phyloP scores from a whole-genome alignment of 2,797 vertebrate genomes.

The Poecilia velifera region DNA sequence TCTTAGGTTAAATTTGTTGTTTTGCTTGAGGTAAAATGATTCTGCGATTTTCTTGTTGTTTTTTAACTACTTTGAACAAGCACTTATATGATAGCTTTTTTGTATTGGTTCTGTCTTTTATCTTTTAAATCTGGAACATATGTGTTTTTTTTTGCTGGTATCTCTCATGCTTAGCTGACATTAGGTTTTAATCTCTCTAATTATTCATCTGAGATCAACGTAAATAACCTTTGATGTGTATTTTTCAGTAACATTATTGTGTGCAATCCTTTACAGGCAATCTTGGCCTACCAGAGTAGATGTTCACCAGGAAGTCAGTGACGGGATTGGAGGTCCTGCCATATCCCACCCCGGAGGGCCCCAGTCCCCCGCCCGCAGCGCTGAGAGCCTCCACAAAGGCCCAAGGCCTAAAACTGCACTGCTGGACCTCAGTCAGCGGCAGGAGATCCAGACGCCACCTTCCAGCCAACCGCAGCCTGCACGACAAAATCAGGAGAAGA shows the following conservation, averaged over 20 bases:
- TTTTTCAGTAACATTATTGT: neutral
- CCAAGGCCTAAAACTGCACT: slow-evolving; percentile 89
- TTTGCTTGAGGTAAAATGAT: neutral
- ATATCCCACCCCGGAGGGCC: slow-evolving; percentile 90
- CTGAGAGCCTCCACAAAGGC: slow-evolving; percentile 91
- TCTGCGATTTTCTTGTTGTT: neutral
- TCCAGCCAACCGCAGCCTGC: slow-evolving; percentile 39
- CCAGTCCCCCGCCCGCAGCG: slow-evolving; percentile 90
- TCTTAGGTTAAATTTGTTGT: neutral
- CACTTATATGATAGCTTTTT: neutral
- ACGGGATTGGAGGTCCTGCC: slow-evolving; percentile 90
- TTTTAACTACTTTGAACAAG: neutral
- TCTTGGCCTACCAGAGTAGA: slow-evolving; percentile 98
- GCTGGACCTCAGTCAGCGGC: slow-evolving; percentile 84
- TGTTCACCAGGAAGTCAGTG: slow-evolving; percentile 94
- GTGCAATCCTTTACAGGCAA: slow-evolving; percentile 82
- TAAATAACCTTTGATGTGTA: neutral
- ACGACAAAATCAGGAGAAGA: slow-evolving; percentile 64
- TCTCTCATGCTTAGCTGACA: neutral
- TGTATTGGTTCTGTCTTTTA: neutral
- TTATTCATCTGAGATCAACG: neutral
- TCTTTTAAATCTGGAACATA: neutral
- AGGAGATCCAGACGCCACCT: slow-evolving; percentile 41
- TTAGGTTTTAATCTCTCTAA: neutral
- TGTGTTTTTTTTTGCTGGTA: neutral